These are phyloP conservation scores for Candoia aspera DNA, from an alignment of 2,113 vertebrate genomes.

Conservation along the genomic window DNA sequence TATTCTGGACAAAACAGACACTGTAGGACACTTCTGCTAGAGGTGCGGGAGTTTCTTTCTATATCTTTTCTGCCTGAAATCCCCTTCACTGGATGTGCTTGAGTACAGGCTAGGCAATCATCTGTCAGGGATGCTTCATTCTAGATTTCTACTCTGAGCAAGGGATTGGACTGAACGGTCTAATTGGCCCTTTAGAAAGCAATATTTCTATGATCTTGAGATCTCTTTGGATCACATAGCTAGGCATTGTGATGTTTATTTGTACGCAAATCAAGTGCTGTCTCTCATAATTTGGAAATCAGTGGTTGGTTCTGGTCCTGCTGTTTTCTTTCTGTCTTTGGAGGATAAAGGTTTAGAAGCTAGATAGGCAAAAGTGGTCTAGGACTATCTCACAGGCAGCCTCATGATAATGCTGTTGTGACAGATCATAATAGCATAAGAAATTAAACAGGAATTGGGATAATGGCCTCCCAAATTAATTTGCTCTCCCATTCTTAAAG, in stretches of 20 bases:
- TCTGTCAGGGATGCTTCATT: not conserved
- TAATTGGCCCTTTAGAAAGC: not conserved
- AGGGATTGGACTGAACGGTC: not conserved
- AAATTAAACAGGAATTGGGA: not conserved
- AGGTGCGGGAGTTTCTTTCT: not conserved
- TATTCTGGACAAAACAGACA: not conserved
- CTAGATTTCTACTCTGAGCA: not conserved
- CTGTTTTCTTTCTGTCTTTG: not conserved
- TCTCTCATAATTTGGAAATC: not conserved
- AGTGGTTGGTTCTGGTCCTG: not conserved
- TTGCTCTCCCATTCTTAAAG: conserved; percentile 12
- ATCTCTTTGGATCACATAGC: not conserved
- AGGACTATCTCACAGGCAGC: not conserved
- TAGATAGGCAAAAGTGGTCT: not conserved
- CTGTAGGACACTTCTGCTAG: not conserved
- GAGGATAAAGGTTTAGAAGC: not conserved
- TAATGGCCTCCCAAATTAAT: not conserved
- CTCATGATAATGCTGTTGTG: not conserved
- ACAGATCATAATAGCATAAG: not conserved
- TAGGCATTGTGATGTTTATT: not conserved
- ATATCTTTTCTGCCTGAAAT: not conserved
- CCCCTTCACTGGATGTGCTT: not conserved
- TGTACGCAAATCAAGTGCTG: not conserved
- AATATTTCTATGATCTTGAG: not conserved
- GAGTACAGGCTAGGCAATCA: not conserved